Percentiles rank a stretch among this genome's conserved stretches.
Conservation (phyloP, 2,113 vertebrate genomes). For the Pteronura brasiliensis region DNA sequence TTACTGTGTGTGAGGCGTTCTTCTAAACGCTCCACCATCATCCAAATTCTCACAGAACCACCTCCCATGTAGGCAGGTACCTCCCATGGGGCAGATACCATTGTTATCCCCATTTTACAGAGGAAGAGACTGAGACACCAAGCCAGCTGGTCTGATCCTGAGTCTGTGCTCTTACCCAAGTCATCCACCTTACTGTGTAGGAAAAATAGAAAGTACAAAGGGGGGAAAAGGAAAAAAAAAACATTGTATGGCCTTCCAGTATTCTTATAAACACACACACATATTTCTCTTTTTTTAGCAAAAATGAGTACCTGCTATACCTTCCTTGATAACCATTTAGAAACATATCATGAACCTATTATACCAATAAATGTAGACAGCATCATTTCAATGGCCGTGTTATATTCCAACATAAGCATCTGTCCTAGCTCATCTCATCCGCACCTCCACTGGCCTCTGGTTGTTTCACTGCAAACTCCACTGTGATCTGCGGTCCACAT, state of each 20-base stretch:
- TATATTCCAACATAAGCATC: too few species aligned
- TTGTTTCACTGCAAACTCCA: background rate
- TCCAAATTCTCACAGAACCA: background rate
- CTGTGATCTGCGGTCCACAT: rapidly evolving
- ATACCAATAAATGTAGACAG: background rate
- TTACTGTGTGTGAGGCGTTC: background rate
- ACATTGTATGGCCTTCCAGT: background rate
- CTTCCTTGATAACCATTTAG: background rate
- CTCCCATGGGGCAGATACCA: background rate
- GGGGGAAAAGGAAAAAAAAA: background rate
- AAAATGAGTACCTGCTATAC: background rate
- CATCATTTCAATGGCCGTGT: background rate
- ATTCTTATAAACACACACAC: background rate
- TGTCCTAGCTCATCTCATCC: background rate
- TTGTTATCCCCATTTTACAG: background rate
- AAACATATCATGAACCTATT: background rate
- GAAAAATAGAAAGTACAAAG: background rate
- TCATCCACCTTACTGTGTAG: background rate
- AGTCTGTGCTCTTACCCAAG: background rate
- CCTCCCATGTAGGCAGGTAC: background rate
- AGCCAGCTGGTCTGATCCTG: background rate
- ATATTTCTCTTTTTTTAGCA: background rate
- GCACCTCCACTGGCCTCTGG: background rate
- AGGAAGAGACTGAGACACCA: background rate
- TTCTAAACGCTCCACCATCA: background rate